Conservation (phyloP, 2,113 vertebrate genomes). For the Pontoporia blainvillei region DNA sequence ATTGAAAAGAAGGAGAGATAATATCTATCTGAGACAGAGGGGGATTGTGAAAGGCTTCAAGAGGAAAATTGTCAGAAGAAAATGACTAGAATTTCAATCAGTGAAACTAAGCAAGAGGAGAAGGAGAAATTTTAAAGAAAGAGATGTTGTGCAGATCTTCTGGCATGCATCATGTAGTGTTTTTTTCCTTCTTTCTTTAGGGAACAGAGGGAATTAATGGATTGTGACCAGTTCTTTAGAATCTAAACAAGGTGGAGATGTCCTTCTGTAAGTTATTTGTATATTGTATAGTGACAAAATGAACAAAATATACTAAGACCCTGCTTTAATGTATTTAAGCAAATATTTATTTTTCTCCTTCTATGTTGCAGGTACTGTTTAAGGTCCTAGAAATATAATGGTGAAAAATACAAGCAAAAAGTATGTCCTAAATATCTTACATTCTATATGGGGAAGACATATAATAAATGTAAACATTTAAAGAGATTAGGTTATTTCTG, state of each 20-base stretch:
- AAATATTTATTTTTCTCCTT: background rate
- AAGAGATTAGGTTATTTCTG: background rate
- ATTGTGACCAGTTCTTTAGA: background rate
- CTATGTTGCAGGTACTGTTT: background rate
- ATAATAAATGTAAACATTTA: background rate
- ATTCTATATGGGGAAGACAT: background rate
- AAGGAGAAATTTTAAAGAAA: background rate
- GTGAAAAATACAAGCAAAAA: background rate
- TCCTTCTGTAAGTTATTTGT: background rate
- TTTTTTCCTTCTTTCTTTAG: background rate
- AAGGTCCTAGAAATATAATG: background rate
- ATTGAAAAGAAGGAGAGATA: background rate
- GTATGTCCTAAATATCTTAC: background rate
- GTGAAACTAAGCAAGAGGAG: background rate
- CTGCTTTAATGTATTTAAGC: background rate
- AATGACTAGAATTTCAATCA: conserved; percentile 32
- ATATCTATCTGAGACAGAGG: background rate
- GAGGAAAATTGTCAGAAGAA: background rate
- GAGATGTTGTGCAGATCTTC: background rate
- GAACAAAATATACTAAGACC: background rate
- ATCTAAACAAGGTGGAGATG: background rate
- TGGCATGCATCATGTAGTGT: background rate
- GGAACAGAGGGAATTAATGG: background rate
- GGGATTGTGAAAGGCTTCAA: background rate
- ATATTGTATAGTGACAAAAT: background rate